phyloP scores from a whole-genome alignment of 2,797 vertebrate species.

The Mormyrus hasselquistii region DNA sequence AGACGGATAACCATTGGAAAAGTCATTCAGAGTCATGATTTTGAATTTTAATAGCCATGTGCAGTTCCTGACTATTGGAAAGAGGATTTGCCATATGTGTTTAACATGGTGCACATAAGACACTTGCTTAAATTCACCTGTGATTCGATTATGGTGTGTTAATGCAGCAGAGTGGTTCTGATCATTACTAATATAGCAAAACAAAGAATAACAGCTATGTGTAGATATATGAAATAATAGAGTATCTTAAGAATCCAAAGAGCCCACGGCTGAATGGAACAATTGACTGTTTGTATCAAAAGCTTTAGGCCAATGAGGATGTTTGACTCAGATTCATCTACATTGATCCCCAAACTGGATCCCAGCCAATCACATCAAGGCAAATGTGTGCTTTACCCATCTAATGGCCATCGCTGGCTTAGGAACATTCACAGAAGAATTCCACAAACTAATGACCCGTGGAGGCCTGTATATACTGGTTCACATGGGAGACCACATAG shows the following conservation, averaged over 20 bases:
- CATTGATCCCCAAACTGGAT: not conserved
- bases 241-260: not conserved
- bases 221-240: not conserved
- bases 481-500: not conserved
- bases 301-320: not conserved
- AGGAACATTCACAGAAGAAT: not conserved
- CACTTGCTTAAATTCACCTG: constrained; percentile 17
- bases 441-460: not conserved
- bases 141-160: not conserved
- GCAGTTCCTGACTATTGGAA: constrained; percentile 56
- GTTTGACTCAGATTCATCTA: not conserved
- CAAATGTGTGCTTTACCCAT: not conserved
- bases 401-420: constrained; percentile 5
- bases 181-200: not conserved
- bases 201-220: not conserved
- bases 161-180: not conserved
- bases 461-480: not conserved
- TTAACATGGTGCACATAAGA: constrained; percentile 21
- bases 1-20: constrained; percentile 69
- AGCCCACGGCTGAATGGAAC: not conserved
- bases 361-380: not conserved
- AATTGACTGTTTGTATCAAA: not conserved
- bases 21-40: constrained; percentile 69
- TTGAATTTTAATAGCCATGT: constrained; percentile 66
- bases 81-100: constrained; percentile 12